Conservation (phyloP, 2,797 vertebrate species). For the Cryptoprocta ferox region DNA sequence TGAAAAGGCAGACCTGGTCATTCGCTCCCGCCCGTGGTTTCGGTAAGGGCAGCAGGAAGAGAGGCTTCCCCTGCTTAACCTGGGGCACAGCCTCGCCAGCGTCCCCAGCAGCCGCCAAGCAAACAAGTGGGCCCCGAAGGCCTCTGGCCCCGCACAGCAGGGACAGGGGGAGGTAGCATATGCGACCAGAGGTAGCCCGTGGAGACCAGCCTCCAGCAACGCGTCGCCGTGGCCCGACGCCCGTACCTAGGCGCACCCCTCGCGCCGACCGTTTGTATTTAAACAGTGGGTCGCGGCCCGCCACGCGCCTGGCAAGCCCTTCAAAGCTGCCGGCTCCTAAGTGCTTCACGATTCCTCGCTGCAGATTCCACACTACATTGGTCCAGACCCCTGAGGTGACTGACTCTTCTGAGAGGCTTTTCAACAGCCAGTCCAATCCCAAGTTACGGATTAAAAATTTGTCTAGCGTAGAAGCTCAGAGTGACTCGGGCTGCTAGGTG, state of each 20-base stretch:
- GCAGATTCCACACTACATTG: constrained; percentile 47
- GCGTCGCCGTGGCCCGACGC: rapidly evolving
- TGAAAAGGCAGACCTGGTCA: not conserved
- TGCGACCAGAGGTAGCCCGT: rapidly evolving
- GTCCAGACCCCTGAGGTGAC: rapidly evolving
- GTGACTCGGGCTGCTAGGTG: no score
- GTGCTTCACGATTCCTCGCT: rapidly evolving
- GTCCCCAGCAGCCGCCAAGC: not conserved
- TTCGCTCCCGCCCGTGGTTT: not conserved
- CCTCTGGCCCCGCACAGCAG: rapidly evolving
- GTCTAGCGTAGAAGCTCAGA: not conserved
- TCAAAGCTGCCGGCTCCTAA: not conserved
- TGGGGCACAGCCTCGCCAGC: not conserved
- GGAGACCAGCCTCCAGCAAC: not conserved
- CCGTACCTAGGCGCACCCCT: rapidly evolving
- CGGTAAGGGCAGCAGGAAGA: not conserved
- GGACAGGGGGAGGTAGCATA: rapidly evolving
- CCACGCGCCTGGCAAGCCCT: not conserved
- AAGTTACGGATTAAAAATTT: rapidly evolving
- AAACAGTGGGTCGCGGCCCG: not conserved
- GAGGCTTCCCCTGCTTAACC: not conserved
- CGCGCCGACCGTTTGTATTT: constrained; percentile 50
- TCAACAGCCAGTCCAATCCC: rapidly evolving
- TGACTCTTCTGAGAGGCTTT: rapidly evolving
- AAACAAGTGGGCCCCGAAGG: not conserved